These are phyloP conservation scores for Toxotes lorentzi DNA, from an alignment of 2,797 vertebrate genomes.

Conservation along the genomic window DNA sequence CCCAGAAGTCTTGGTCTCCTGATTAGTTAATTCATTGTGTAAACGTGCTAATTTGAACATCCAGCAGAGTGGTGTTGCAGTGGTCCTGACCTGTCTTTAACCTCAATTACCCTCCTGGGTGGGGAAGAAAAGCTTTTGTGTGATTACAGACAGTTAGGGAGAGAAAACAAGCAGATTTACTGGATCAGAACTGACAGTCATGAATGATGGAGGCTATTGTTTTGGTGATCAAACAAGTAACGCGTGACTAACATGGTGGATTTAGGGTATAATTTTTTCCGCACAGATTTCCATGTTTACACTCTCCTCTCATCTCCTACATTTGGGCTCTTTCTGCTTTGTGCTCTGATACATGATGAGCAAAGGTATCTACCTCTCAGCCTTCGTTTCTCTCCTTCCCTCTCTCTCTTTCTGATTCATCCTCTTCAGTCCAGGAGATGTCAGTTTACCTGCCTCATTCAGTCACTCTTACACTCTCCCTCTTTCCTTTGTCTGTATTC, in stretches of 20 bases:
- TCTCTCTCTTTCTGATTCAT: constrained; percentile 13
- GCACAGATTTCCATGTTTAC: not conserved
- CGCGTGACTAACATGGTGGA: not conserved
- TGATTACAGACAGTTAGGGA: constrained; percentile 9
- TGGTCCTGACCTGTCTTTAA: constrained; percentile 50
- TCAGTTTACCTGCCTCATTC: constrained; percentile 27
- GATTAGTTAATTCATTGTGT: constrained; percentile 27
- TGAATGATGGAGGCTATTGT: constrained; percentile 12
- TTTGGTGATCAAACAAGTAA: not conserved
- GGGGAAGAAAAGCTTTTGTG: constrained; percentile 10
- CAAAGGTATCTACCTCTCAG: not conserved
- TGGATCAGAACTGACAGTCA: constrained; percentile 7
- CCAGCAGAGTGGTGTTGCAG: not conserved
- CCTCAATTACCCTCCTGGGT: constrained; percentile 43
- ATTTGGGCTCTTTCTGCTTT: not conserved
- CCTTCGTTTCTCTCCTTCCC: not conserved
- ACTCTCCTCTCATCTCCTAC: not conserved
- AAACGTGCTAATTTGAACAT: constrained; percentile 38
- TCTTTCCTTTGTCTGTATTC: constrained; percentile 27
- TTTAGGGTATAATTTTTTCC: not conserved
- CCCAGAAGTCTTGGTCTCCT: constrained; percentile 7
- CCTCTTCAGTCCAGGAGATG: constrained; percentile 23
- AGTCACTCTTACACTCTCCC: constrained; percentile 13
- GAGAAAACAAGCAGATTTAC: constrained; percentile 8
- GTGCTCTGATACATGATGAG: constrained; percentile 6